phyloP scores from a whole-genome alignment of 2,888 invertebrate genomes.

The Holacanthella duospinosa region DNA sequence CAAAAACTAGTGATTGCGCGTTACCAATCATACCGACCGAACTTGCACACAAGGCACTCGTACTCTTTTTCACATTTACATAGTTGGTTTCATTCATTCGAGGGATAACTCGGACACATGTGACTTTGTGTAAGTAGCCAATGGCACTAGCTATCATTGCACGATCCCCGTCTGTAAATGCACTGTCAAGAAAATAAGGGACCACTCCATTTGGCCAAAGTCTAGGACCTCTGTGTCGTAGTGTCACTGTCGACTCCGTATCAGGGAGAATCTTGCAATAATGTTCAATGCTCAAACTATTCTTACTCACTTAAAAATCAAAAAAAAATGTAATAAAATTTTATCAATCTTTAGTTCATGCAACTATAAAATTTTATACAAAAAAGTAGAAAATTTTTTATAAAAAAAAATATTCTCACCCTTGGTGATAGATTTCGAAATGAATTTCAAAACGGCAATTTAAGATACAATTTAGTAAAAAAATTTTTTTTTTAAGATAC shows the following conservation, averaged over 20 bases:
- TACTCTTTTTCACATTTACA: slow-evolving; percentile 23
- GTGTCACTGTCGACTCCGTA: neutral
- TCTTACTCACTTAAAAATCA: neutral
- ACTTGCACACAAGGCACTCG: slow-evolving; percentile 42
- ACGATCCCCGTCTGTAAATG: neutral
- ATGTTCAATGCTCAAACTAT: neutral
- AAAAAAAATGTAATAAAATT: too few species aligned
- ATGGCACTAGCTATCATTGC: slow-evolving; percentile 1
- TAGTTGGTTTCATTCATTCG: slow-evolving; percentile 20
- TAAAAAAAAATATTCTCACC: too few species aligned
- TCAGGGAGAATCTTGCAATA: neutral
- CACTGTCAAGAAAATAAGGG: slow-evolving; percentile 6
- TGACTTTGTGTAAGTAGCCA: slow-evolving; percentile 22
- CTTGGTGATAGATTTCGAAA: too few species aligned
- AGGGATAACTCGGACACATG: slow-evolving; percentile 43
- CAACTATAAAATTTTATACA: too few species aligned
- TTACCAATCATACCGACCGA: slow-evolving; percentile 45
- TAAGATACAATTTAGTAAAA: too few species aligned
- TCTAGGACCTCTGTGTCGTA: too few species aligned
- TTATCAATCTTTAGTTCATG: too few species aligned
- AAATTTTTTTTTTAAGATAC: too few species aligned
- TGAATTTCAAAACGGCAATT: too few species aligned
- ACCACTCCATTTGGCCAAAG: slow-evolving; percentile 7
- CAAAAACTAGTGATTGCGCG: slow-evolving; percentile 35
- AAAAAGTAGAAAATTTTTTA: too few species aligned